Evolutionary conservation across 2,888 invertebrate genomes (phyloP).

Genomic region (Crioceris asparagi): DNA sequence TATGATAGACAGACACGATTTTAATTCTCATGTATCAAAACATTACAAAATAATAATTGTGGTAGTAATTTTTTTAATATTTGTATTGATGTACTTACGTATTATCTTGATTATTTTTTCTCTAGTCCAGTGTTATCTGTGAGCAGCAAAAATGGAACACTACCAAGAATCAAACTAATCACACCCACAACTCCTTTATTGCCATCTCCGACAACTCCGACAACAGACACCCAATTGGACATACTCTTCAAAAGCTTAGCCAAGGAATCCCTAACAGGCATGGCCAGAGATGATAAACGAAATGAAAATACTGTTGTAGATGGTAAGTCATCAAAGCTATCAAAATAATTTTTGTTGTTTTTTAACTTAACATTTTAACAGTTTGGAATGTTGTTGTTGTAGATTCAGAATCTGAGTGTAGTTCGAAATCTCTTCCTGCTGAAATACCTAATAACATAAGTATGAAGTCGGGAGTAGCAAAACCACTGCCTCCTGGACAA

Average conservation of each 20-base stretch:
- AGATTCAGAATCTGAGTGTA: slow-evolving; percentile 25
- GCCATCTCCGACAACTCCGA: slow-evolving; percentile 31
- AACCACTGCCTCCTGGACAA: slow-evolving; percentile 78
- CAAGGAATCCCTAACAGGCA: slow-evolving; percentile 51
- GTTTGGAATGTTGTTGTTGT: slow-evolving; percentile 9
- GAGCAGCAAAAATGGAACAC: slow-evolving; percentile 36
- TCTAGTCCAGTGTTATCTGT: slow-evolving; percentile 39
- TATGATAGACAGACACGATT: too few species aligned
- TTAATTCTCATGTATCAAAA: too few species aligned
- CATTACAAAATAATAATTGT: too few species aligned
- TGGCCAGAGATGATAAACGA: slow-evolving; percentile 41
- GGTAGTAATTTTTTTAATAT: too few species aligned
- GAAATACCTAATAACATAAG: slow-evolving; percentile 37
- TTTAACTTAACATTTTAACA: not conserved
- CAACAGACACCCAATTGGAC: slow-evolving; percentile 49
- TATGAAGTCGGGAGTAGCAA: slow-evolving; percentile 32
- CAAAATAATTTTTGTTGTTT: not conserved
- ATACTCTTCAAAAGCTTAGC: slow-evolving; percentile 66
- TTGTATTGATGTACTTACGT: too few species aligned
- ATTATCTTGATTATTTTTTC: too few species aligned
- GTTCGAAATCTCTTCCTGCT: slow-evolving; percentile 31
- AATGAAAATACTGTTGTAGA: slow-evolving; percentile 45
- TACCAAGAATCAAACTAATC: slow-evolving; percentile 29
- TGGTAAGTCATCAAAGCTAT: slow-evolving; percentile 22
- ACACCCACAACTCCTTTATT: slow-evolving; percentile 19